These are phyloP conservation scores for Sinonovacula constricta DNA, from an alignment of 1,140 invertebrate species.

Conservation along the genomic window DNA sequence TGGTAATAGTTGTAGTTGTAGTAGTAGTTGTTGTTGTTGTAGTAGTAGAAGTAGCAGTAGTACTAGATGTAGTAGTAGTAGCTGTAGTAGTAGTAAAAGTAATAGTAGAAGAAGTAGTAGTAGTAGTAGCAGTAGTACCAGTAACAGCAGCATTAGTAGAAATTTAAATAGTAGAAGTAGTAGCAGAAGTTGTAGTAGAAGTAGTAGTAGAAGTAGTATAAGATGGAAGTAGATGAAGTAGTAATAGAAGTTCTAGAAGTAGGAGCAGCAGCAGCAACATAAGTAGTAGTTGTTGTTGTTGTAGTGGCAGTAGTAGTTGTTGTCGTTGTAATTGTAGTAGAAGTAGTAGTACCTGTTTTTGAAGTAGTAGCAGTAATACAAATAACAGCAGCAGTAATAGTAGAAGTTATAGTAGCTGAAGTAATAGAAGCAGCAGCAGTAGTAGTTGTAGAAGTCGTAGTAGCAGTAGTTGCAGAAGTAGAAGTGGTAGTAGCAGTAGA, in stretches of 20 bases:
- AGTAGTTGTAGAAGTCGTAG: too few relatives aligned
- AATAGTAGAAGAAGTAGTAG: background rate
- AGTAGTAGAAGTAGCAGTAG: slow-evolving; percentile 1
- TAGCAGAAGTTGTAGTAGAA: too few relatives aligned
- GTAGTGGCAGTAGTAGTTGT: background rate
- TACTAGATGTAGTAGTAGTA: slow-evolving; percentile 2
- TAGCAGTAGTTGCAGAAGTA: too few relatives aligned
- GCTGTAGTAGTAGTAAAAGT: background rate
- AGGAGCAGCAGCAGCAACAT: background rate
- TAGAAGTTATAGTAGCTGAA: too few relatives aligned
- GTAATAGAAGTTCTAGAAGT: background rate
- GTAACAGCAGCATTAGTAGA: too few relatives aligned
- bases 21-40: background rate
- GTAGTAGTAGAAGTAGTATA: too few relatives aligned
- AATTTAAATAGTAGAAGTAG: too few relatives aligned
- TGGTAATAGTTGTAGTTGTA: background rate
- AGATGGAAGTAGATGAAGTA: background rate
- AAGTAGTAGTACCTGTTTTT: background rate
- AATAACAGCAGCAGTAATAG: too few relatives aligned
- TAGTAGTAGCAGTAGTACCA: background rate
- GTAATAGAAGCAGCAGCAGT: too few relatives aligned
- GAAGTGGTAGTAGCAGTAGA: background rate
- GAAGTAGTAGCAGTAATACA: background rate
- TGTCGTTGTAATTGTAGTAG: too few relatives aligned
- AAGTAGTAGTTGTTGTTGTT: too few relatives aligned